A percentile compares a stretch with the other conserved stretches of the same genome.
Conservation (phyloP, 2,888 invertebrate species). For the Caenorhabditis sp. region DNA sequence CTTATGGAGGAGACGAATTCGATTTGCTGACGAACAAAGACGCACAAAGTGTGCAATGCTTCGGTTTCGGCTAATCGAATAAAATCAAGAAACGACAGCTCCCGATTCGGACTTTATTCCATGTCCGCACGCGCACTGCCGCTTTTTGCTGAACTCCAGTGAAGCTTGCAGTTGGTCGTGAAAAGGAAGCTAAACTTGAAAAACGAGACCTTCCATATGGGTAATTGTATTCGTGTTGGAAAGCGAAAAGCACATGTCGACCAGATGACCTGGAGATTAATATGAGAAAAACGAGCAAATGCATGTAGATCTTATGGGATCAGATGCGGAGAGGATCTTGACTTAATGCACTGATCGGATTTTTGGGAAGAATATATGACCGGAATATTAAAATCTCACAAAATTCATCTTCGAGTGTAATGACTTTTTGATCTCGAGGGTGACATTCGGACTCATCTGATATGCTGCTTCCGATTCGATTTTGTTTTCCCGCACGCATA, state of each 20-base stretch:
- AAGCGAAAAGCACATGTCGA: slow-evolving; percentile 34
- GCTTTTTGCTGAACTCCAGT: neutral
- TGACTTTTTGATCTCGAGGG: slow-evolving; percentile 19
- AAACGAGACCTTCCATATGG: neutral
- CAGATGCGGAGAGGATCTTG: slow-evolving; percentile 10
- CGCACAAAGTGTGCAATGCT: neutral
- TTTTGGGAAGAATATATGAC: no score
- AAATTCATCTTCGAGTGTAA: neutral
- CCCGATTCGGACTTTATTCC: slow-evolving; percentile 3
- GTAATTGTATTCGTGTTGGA: slow-evolving; percentile 9
- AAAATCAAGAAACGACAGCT: slow-evolving; percentile 31
- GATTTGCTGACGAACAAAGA: slow-evolving; percentile 8
- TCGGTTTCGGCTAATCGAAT: slow-evolving; percentile 31
- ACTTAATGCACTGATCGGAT: neutral
- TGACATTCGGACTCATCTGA: slow-evolving; percentile 17
- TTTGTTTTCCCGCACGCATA: slow-evolving; percentile 23
- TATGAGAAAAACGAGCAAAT: neutral
- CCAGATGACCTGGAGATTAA: slow-evolving; percentile 54
- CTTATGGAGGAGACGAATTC: neutral
- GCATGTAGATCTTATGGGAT: slow-evolving; percentile 6
- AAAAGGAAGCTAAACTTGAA: neutral
- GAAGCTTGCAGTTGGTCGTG: neutral
- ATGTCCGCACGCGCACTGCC: neutral
- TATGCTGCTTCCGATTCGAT: slow-evolving; percentile 18
- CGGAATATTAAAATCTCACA: slow-evolving; percentile 1